phyloP scores from a whole-genome alignment of 2,113 vertebrate genomes.

The Orthonyx spaldingii region DNA sequence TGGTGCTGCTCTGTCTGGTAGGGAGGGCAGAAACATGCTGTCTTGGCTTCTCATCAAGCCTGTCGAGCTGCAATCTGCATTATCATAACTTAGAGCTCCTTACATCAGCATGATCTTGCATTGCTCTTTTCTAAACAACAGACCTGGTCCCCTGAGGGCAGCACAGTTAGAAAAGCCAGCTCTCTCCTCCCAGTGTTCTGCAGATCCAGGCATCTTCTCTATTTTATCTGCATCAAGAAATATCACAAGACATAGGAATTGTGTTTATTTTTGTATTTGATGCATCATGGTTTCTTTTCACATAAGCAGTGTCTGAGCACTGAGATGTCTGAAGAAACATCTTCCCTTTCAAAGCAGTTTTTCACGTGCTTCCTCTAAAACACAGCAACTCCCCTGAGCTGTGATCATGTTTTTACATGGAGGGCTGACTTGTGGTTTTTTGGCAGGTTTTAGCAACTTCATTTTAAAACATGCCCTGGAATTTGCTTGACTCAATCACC shows the following conservation, averaged over 20 bases:
- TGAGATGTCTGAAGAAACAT: background rate
- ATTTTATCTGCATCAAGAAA: background rate
- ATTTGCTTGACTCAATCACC: background rate
- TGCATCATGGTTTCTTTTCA: background rate
- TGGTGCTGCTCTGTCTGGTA: background rate
- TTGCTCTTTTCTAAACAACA: constrained; percentile 14
- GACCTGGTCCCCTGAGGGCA: background rate
- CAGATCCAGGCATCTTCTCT: background rate
- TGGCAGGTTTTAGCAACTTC: background rate
- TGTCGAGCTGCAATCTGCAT: background rate
- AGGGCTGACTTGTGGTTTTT: background rate
- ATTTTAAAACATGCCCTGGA: background rate
- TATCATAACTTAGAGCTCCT: background rate
- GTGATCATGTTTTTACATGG: background rate
- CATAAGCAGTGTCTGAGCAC: background rate
- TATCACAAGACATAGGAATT: background rate
- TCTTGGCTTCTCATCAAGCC: background rate
- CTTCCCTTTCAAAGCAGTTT: constrained; percentile 4
- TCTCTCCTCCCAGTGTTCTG: background rate
- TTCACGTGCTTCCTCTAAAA: background rate
- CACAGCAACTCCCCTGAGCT: background rate
- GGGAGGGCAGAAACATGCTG: background rate
- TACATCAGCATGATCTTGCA: constrained; percentile 14
- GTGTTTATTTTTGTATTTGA: background rate
- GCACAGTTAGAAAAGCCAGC: constrained; percentile 10